These are phyloP conservation scores for Tipula helvola DNA, from an alignment of 2,888 invertebrate genomes.

Conservation along the genomic window DNA sequence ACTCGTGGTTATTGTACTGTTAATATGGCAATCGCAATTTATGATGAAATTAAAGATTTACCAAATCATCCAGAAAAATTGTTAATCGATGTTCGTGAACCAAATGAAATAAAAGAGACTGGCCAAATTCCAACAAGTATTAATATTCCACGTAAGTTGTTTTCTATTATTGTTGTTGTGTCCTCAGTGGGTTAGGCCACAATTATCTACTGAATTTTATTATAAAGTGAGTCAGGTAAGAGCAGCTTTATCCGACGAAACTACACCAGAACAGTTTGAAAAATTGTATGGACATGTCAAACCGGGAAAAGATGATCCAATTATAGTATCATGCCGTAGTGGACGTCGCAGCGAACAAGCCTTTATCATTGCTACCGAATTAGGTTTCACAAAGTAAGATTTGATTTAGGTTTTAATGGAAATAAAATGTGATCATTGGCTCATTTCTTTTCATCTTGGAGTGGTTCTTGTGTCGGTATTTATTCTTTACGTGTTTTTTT, in stretches of 20 bases:
- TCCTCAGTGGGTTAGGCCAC: not conserved
- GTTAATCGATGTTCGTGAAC: constrained; percentile 66
- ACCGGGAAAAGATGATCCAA: constrained; percentile 42
- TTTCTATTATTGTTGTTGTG: not conserved
- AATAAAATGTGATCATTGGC: not conserved
- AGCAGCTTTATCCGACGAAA: constrained; percentile 20
- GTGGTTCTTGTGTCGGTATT: not conserved
- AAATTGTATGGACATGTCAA: constrained; percentile 43
- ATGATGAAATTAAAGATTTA: constrained; percentile 39
- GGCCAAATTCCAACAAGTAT: constrained; percentile 62
- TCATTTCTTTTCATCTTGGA: not conserved
- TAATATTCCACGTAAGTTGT: constrained; percentile 59
- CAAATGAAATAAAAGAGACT: constrained; percentile 53
- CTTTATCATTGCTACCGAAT: not conserved
- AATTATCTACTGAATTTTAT: not conserved
- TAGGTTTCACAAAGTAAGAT: constrained; percentile 16
- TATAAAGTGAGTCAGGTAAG: constrained; percentile 7
- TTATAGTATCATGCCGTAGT: constrained; percentile 31
- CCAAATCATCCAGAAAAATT: constrained; percentile 38
- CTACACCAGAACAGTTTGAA: constrained; percentile 38
- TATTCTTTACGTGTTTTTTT: not conserved
- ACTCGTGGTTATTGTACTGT: not conserved
- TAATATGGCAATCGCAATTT: constrained; percentile 26
- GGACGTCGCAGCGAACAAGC: constrained; percentile 14
- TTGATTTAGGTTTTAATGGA: not conserved